Evolutionary conservation across 2,888 invertebrate genomes (phyloP), one percentile per base, ranked within the genome.

Genomic region (Ametastegia equiseti): DNA sequence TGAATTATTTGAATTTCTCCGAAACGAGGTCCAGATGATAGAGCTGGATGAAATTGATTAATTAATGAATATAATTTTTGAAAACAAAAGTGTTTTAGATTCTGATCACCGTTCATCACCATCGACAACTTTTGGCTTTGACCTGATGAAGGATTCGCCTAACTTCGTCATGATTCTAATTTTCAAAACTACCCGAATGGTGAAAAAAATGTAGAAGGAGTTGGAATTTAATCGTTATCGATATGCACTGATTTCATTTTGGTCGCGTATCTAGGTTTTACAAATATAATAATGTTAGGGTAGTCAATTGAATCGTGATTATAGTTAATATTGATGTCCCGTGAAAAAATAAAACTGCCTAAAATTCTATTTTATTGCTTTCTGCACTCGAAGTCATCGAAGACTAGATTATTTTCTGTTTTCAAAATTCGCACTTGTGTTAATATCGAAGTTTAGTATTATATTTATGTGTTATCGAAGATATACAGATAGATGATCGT

Each of bases 401-500:
- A 42, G 19, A 7, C 39, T 67, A 11, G 42, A 39, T 27, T 36
- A 42, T 67, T 39, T n/a, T 23, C 23, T 42, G 23, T 69, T 69
- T 42, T 9, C 39, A 23, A 7, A 42, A 23, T 27, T 27, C 11
- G 42, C n/a, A n/a, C n/a, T 69, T 42, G 15, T 69, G 23, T 23
- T 2, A 42, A 42, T 23, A 69, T 42, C 67, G 23, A 39, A 42
- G 67, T 69, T 69, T 42, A 69, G 19, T n/a, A 69, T 69, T 42
- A n/a, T 69, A 39, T 42, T 39, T 23, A 69, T 39, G n/a, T n/a
- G n/a, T 67, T 67, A 42, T 23, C 0, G 23, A 67, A 67, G 42
- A 36, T 19, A 19, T 69, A n/a, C n/a, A n/a, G n/a, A n/a, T n/a
- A 15, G 19, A 69, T 6, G n/a, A 63, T 63, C 63, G 5, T 42